phyloP scores from a whole-genome alignment of 2,797 vertebrate genomes.

The Melanitta fusca region DNA sequence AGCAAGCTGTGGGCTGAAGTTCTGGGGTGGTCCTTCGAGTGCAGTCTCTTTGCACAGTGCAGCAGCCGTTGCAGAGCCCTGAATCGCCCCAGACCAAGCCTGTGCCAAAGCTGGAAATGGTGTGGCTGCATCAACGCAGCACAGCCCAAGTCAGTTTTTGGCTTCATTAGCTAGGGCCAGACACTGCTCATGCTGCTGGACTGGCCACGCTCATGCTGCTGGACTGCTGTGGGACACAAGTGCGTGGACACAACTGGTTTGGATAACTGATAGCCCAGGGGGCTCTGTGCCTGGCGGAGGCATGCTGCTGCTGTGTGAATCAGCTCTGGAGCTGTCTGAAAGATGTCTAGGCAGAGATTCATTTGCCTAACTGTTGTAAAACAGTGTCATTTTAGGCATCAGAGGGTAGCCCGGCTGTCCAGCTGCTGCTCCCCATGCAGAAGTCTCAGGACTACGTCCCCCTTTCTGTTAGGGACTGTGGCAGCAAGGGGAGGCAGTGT shows the following conservation, averaged over 20 bases:
- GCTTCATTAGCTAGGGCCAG: neutral
- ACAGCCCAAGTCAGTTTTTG: slow-evolving; percentile 7
- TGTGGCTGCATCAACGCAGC: neutral
- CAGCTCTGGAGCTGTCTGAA: slow-evolving; percentile 39
- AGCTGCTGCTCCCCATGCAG: slow-evolving; percentile 38
- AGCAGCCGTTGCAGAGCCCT: neutral
- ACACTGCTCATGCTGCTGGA: neutral
- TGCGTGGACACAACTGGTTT: neutral
- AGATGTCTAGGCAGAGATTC: slow-evolving; percentile 5
- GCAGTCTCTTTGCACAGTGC: neutral
- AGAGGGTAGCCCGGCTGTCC: slow-evolving; percentile 19
- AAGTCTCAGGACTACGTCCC: neutral
- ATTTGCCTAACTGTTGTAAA: neutral
- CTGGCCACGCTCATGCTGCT: neutral
- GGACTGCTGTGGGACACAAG: neutral
- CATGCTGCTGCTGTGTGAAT: neutral
- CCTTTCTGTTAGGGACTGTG: neutral
- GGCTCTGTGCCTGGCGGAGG: neutral
- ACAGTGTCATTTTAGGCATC: neutral
- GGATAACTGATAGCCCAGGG: neutral
- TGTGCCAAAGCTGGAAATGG: neutral
- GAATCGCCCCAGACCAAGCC: neutral
- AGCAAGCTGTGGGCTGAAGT: slow-evolving; percentile 68
- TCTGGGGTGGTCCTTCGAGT: slow-evolving; percentile 61
- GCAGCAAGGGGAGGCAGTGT: neutral